A percentile compares a stretch with the other conserved stretches of the same genome.
Evolutionary conservation across 2,113 vertebrate genomes (phyloP).

Genomic region (Enhydra lutris): DNA sequence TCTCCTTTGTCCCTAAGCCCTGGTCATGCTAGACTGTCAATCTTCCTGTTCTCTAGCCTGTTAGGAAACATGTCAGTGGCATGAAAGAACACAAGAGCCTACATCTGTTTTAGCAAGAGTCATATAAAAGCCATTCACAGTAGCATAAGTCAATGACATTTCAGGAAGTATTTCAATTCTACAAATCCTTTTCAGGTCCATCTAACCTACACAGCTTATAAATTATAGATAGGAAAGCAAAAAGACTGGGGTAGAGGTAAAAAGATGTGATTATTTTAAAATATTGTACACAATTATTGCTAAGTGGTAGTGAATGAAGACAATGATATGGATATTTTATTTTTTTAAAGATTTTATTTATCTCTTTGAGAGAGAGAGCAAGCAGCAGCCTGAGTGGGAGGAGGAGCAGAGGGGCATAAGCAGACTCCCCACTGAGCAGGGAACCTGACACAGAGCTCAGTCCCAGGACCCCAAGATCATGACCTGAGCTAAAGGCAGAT

Average conservation of each 20-base stretch:
- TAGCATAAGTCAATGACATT: slow-evolving; percentile 41
- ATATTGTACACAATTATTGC: neutral
- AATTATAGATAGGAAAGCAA: neutral
- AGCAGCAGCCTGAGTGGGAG: neutral
- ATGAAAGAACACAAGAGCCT: slow-evolving; percentile 58
- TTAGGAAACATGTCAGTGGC: slow-evolving; percentile 22
- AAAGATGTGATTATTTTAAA: slow-evolving; percentile 20
- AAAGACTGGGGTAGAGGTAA: neutral
- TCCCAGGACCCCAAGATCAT: neutral
- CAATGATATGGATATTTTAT: neutral
- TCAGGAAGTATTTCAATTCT: slow-evolving; percentile 30
- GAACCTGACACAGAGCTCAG: neutral
- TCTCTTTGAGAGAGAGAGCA: neutral
- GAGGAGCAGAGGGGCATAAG: too few relatives aligned
- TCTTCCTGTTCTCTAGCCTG: slow-evolving; percentile 27
- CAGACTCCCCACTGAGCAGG: neutral
- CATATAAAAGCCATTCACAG: slow-evolving; percentile 33
- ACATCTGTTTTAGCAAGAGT: slow-evolving; percentile 33
- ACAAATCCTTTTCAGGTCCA: neutral
- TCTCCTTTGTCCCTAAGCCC: neutral
- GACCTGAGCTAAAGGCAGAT: neutral
- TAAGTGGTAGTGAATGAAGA: slow-evolving; percentile 1
- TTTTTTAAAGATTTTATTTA: neutral
- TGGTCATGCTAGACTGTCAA: neutral
- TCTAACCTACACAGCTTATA: neutral